A percentile compares a stretch with the other conserved stretches of the same genome.
phyloP scores from a whole-genome alignment of 2,797 vertebrate genomes.

The Gymnodraco acuticeps region DNA sequence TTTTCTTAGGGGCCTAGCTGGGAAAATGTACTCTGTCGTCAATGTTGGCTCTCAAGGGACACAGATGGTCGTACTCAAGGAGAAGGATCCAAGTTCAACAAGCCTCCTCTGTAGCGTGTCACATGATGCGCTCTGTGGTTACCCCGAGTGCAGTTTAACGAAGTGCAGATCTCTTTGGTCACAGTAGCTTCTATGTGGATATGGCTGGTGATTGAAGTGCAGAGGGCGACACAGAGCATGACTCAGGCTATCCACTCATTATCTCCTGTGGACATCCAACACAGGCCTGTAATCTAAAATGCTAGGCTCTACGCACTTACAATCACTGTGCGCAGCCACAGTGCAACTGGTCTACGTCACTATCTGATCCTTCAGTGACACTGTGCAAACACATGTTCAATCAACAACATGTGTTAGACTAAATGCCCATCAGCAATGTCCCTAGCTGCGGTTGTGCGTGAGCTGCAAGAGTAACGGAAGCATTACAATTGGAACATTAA shows the following conservation, averaged over 20 bases:
- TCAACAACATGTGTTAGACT: slow-evolving; percentile 49
- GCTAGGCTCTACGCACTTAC: slow-evolving; percentile 30
- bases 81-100: slow-evolving; percentile 68
- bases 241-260: slow-evolving; percentile 76
- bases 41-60: slow-evolving; percentile 67
- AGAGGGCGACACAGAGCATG: slow-evolving; percentile 54
- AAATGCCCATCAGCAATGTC: slow-evolving; percentile 20
- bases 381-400: slow-evolving; percentile 51
- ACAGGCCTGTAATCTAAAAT: slow-evolving; percentile 72
- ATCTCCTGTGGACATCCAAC: slow-evolving; percentile 61
- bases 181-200: slow-evolving; percentile 67
- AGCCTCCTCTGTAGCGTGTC: slow-evolving; percentile 61
- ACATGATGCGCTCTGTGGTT: slow-evolving; percentile 65
- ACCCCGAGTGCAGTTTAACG: slow-evolving; percentile 55
- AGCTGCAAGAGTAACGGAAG: neutral
- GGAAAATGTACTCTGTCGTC: slow-evolving; percentile 71
- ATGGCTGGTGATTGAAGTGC: slow-evolving; percentile 67
- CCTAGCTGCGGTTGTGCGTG: slow-evolving; percentile 17
- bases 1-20: slow-evolving; percentile 74
- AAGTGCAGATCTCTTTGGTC: slow-evolving; percentile 67
- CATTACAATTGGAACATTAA: slow-evolving; percentile 6
- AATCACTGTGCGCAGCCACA: slow-evolving; percentile 46
- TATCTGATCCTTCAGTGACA: slow-evolving; percentile 43
- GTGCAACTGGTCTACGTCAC: slow-evolving; percentile 57
- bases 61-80: slow-evolving; percentile 74